Evolutionary conservation across 2,797 vertebrate species (phyloP).

Genomic region (Pangasius macronema): DNA sequence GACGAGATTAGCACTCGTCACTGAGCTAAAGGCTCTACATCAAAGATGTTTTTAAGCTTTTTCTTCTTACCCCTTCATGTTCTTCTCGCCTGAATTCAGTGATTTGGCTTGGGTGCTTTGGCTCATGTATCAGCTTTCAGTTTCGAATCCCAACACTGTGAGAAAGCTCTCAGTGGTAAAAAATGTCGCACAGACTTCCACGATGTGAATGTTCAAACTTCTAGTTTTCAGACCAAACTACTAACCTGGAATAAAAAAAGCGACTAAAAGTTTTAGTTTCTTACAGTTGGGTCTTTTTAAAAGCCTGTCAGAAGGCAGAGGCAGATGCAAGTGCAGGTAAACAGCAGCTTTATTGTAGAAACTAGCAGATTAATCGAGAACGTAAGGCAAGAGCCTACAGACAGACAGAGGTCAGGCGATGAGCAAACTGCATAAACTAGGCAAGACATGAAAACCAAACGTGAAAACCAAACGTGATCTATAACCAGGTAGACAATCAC

Average conservation of each 20-base stretch:
- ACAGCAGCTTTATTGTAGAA: too few relatives aligned
- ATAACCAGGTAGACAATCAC: too few relatives aligned
- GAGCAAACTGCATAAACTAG: too few relatives aligned
- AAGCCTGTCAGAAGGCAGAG: too few relatives aligned
- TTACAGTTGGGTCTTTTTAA: background rate
- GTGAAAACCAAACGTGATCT: too few relatives aligned
- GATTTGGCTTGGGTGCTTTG: slow-evolving; percentile 44
- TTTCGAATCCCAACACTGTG: background rate
- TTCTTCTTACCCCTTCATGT: slow-evolving; percentile 60
- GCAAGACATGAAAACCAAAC: too few relatives aligned
- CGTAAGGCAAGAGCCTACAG: too few relatives aligned
- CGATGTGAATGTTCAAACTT: too few relatives aligned
- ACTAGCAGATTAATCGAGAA: too few relatives aligned
- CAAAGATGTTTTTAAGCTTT: slow-evolving; percentile 68
- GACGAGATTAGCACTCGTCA: slow-evolving; percentile 73
- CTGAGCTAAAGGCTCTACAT: slow-evolving; percentile 70
- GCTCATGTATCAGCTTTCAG: background rate
- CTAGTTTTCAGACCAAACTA: background rate
- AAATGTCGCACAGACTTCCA: background rate
- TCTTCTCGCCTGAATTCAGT: slow-evolving; percentile 66
- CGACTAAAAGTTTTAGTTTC: background rate
- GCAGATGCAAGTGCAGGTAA: too few relatives aligned
- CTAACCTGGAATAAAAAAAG: background rate
- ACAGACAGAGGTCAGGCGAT: too few relatives aligned
- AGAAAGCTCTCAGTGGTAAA: background rate